A percentile compares a stretch with the other conserved stretches of the same genome.
phyloP scores from a whole-genome alignment of 2,797 vertebrate species.

The Halcyon leucocephala region DNA sequence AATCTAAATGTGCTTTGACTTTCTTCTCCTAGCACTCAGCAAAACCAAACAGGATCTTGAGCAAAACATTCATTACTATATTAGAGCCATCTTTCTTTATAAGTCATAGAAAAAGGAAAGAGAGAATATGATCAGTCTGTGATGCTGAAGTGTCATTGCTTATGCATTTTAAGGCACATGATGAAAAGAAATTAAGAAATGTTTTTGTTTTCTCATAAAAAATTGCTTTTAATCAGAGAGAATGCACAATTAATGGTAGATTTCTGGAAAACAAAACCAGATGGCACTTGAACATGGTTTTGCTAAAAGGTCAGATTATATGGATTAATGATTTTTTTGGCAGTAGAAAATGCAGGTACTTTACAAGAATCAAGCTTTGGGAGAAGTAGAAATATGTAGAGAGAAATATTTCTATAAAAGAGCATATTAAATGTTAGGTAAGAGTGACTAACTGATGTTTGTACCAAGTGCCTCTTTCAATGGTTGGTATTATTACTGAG shows the following conservation, averaged over 20 bases:
- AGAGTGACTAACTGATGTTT: not conserved
- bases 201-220: not conserved
- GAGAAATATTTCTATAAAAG: not conserved
- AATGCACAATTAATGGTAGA: not conserved
- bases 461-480: not conserved
- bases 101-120: not conserved
- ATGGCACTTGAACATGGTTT: not conserved
- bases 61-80: not conserved
- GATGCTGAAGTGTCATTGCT: not conserved
- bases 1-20: not conserved
- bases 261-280: constrained; percentile 6
- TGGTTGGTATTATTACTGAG: not conserved
- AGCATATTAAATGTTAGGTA: not conserved
- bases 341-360: not conserved
- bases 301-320: not conserved
- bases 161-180: not conserved
- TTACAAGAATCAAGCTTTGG: not conserved
- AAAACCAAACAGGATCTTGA: not conserved
- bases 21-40: not conserved
- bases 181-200: constrained; percentile 2
- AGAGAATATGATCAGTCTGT: not conserved
- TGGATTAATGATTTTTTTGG: not conserved
- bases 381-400: not conserved
- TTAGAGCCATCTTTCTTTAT: not conserved
- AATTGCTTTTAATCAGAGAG: not conserved